phyloP scores from a whole-genome alignment of 2,888 invertebrate species.

The Rhabditophanes sp. region DNA sequence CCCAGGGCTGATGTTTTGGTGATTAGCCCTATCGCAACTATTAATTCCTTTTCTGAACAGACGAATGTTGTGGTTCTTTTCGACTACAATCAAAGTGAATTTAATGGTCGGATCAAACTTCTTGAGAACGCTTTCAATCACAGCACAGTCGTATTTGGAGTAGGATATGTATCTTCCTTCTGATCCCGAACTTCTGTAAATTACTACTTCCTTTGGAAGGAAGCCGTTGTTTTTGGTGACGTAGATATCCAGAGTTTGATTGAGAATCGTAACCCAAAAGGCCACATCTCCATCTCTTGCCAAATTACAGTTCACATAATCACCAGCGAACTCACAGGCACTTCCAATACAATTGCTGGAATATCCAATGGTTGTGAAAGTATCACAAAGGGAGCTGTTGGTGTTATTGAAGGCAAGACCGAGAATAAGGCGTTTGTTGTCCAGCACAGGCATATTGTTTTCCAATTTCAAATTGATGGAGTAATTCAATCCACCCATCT shows the following conservation, averaged over 20 bases:
- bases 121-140: neutral
- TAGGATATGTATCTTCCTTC: slow-evolving; percentile 11
- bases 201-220: slow-evolving; percentile 15
- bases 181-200: slow-evolving; percentile 22
- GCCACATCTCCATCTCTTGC: too few relatives aligned
- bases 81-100: slow-evolving; percentile 26
- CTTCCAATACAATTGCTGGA: too few relatives aligned
- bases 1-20: slow-evolving; percentile 30
- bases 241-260: neutral
- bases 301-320: too few relatives aligned
- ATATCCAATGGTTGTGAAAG: too few relatives aligned
- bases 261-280: neutral
- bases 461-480: too few relatives aligned
- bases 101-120: slow-evolving; percentile 1
- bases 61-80: slow-evolving; percentile 24
- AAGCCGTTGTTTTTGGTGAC: neutral
- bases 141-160: neutral
- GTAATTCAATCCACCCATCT: slow-evolving; percentile 29
- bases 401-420: too few relatives aligned
- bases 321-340: too few relatives aligned
- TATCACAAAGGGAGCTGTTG: too few relatives aligned
- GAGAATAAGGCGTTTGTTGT: too few relatives aligned
- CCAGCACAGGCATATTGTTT: too few relatives aligned
- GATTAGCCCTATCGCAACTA: slow-evolving; percentile 8
- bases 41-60: slow-evolving; percentile 3